Evolutionary conservation across 2,888 invertebrate genomes (phyloP), one percentile per base, ranked within the genome.

Genomic region (Mellilla xanthometata): DNA sequence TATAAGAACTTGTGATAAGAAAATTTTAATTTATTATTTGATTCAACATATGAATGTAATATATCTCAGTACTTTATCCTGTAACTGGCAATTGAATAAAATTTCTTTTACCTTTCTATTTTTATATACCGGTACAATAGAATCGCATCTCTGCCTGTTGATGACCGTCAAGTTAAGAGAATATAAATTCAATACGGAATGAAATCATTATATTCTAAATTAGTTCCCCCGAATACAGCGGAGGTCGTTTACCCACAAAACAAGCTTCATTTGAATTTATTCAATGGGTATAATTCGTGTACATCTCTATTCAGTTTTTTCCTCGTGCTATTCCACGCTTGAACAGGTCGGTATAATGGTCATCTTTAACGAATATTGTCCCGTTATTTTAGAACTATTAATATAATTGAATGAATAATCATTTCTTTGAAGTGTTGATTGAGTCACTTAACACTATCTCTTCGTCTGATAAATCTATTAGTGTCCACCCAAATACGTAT

Each of bases 231-330:
- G 15, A 33, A 29, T 34, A 24, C 22, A 24, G 8, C 15, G 5
- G 23, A 38, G 47, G 40, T 41, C 41, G 23, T 28, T 47, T 29
- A 47, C 47, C 40, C 10, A 27, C 34, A 11, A 40, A 35, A 35
- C 39, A 34, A 39, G 12, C 19, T 26, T 30, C 39, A 34, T 32
- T 36, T 36, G 31, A 40, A 28, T 36, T 27, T 31, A 32, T 36
- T 40, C 31, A 40, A 40, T 36, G 35, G 23, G 22, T 35, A 24
- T 12, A 12, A 34, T 35, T 35, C 12, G 35, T 30, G 15, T 34
- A 40, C 36, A 22, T 32, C 23, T 40, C 39, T 33, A 45, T 35
- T 12, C 26, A 46, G 13, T 46, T 40, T 24, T 46, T 46, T 46
- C 32, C 40, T 31, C 23, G 7, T 12, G 9, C 9, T 13, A 31